Evolutionary conservation across 2,888 invertebrate species (phyloP).

Genomic region (Caenorhabditis imperialis): DNA sequence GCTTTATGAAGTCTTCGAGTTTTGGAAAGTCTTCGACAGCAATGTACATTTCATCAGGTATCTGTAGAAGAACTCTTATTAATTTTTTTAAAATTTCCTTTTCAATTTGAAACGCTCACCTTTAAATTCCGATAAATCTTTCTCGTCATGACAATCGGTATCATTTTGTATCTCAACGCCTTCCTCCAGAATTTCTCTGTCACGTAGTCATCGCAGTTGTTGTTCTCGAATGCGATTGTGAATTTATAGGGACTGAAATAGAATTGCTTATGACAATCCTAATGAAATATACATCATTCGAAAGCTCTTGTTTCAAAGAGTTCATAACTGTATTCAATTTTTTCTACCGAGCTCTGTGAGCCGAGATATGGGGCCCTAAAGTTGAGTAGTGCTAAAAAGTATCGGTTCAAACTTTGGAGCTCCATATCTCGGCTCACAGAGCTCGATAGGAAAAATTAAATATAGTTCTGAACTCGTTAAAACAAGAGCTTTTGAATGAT

Average conservation of each 20-base stretch:
- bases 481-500: too few species aligned
- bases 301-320: slow-evolving; percentile 8
- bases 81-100: background rate
- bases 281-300: background rate
- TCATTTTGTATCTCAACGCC: slow-evolving; percentile 30
- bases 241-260: slow-evolving; percentile 57
- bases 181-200: slow-evolving; percentile 67
- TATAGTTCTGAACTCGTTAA: too few species aligned
- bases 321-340: slow-evolving; percentile 2
- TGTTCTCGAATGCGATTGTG: slow-evolving; percentile 64
- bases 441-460: too few species aligned
- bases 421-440: too few species aligned
- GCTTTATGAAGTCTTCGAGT: slow-evolving; percentile 33
- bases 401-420: too few species aligned
- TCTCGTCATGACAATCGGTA: slow-evolving; percentile 56
- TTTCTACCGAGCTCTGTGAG: too few species aligned
- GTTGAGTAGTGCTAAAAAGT: too few species aligned
- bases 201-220: slow-evolving; percentile 64
- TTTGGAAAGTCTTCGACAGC: slow-evolving; percentile 56
- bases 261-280: slow-evolving; percentile 5
- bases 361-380: too few species aligned
- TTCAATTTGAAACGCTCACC: slow-evolving; percentile 8
- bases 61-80: slow-evolving; percentile 21
- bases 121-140: slow-evolving; percentile 53
- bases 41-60: slow-evolving; percentile 56